Evolutionary conservation across 2,888 invertebrate genomes (phyloP).

Genomic region (Sepiola atlantica): DNA sequence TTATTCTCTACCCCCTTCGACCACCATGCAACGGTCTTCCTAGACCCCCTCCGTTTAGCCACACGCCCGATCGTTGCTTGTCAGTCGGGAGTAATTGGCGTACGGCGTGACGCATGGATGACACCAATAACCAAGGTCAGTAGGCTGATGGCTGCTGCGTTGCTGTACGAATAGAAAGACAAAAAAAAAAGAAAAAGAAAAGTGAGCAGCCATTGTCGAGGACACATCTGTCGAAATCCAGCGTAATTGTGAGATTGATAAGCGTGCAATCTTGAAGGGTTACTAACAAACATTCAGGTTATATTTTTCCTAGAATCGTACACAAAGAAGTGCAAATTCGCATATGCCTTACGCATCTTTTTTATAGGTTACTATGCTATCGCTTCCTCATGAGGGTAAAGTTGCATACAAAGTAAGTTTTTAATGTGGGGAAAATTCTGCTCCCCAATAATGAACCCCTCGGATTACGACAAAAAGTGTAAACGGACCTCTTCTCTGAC

Average conservation of each 20-base stretch:
- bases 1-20: neutral
- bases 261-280: neutral
- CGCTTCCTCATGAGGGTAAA: too few relatives aligned
- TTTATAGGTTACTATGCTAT: too few relatives aligned
- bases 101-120: neutral
- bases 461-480: too few relatives aligned
- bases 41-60: neutral
- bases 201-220: neutral
- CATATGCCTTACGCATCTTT: neutral
- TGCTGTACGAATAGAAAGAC: neutral
- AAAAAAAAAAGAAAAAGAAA: neutral
- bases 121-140: neutral
- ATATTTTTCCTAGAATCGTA: neutral
- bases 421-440: too few relatives aligned
- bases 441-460: too few relatives aligned
- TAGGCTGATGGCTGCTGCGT: neutral
- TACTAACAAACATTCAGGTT: neutral
- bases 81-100: constrained; percentile 1
- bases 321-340: neutral
- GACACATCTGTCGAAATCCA: neutral
- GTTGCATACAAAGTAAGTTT: too few relatives aligned
- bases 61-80: neutral
- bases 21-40: neutral
- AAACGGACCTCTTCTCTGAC: too few relatives aligned
- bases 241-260: neutral